These are phyloP conservation scores for Hafferia zeledoni DNA, from an alignment of 2,797 vertebrate species.

Conservation along the genomic window DNA sequence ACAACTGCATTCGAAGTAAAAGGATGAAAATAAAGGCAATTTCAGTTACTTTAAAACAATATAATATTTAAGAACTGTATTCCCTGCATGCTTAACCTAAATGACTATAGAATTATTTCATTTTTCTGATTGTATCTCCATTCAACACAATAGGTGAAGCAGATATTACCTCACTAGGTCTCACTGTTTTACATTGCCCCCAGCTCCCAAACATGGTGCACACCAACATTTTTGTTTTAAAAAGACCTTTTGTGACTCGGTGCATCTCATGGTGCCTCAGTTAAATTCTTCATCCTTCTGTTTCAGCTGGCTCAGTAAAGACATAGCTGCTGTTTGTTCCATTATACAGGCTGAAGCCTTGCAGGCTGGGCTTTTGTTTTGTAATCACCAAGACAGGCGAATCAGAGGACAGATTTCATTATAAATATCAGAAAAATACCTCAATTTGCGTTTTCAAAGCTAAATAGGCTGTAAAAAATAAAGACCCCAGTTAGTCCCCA, in stretches of 20 bases:
- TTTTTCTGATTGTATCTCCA: neutral
- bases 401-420: slow-evolving; percentile 40
- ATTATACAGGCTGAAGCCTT: slow-evolving; percentile 11
- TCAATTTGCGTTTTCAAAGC: slow-evolving; percentile 32
- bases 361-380: slow-evolving; percentile 48
- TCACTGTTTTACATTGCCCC: neutral
- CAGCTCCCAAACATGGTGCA: neutral
- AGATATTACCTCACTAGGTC: neutral
- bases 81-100: neutral
- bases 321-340: neutral
- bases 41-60: neutral
- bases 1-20: neutral
- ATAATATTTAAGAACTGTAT: neutral
- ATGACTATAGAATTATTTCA: neutral
- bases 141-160: neutral
- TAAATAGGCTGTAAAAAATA: slow-evolving; percentile 63
- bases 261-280: neutral
- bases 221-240: neutral
- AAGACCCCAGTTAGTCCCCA: slow-evolving; percentile 41
- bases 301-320: slow-evolving; percentile 8
- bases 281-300: slow-evolving; percentile 19
- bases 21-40: neutral
- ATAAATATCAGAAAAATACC: slow-evolving; percentile 48
- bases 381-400: slow-evolving; percentile 6
- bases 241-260: neutral